Evolutionary conservation across 2,113 vertebrate species (phyloP), one percentile per base, ranked within the genome.

Genomic region (Formicarius rufipectus): DNA sequence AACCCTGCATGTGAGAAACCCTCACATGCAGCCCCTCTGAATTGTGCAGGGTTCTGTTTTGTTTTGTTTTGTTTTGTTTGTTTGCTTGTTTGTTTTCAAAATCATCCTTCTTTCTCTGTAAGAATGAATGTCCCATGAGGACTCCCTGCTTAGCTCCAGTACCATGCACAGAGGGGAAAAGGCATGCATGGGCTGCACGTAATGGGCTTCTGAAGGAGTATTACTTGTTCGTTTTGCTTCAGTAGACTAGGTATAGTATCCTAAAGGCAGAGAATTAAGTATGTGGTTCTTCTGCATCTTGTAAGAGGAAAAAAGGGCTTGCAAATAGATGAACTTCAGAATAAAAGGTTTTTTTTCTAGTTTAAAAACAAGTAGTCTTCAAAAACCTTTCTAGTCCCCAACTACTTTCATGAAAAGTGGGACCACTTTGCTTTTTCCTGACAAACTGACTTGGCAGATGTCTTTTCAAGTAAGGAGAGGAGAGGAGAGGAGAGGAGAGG

Each of bases 11-110:
- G 1, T 50, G 67, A 60, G 45, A 60, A 66, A 3, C 3, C 19
- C 12, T 56, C 7, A 3, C 0, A 0, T 30, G 20, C 31, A 68
- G 17, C 8, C 5, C 8, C 33, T 72, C 39, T 75, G n/a, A 76
- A 87, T 75, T 7, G 1, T 6, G 25, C 8, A 31, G 35, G 16
- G 6, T 30, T n/a, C n/a, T n/a, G n/a, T n/a, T n/a, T n/a, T n/a
- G n/a, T n/a, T n/a, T n/a, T n/a, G n/a, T n/a, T n/a, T n/a, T n/a
- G n/a, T n/a, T n/a, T n/a, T n/a, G n/a, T n/a, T n/a, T n/a, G n/a
- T n/a, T n/a, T n/a, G n/a, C n/a, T n/a, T n/a, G n/a, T n/a, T 62
- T 7, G 2, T 49, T 47, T 44, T 20, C 25, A 39, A 15, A 8
- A 62, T 12, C 58, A 28, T 31, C 16, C 30, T 84, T 72, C 12